These are phyloP conservation scores for Acrocephalus kingi DNA, from an alignment of 2,113 vertebrate genomes.

Conservation along the genomic window DNA sequence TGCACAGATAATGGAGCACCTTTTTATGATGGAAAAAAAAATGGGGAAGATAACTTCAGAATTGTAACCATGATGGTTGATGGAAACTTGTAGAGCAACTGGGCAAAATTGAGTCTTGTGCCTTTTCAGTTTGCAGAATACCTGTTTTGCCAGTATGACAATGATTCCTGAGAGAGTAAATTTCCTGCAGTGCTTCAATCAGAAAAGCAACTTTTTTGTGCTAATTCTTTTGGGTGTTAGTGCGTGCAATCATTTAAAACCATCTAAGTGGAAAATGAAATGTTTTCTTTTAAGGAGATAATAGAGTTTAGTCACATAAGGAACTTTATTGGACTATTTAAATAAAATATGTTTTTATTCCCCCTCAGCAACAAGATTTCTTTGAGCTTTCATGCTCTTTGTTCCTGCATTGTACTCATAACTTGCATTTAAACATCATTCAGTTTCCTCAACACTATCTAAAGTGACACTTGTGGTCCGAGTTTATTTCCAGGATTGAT, in stretches of 20 bases:
- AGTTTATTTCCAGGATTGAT: constrained; percentile 55
- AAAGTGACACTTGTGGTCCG: constrained; percentile 25
- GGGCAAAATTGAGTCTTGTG: constrained; percentile 66
- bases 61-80: constrained; percentile 41
- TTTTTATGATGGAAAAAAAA: constrained; percentile 60
- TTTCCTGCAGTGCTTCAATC: constrained; percentile 64
- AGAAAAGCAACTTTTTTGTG: constrained; percentile 46
- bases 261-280: constrained; percentile 41
- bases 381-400: constrained; percentile 57
- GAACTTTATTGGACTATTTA: constrained; percentile 77
- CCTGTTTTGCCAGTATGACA: constrained; percentile 46
- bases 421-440: constrained; percentile 44
- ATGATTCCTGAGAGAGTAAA: constrained; percentile 32
- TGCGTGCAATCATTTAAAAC: constrained; percentile 70
- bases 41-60: constrained; percentile 2
- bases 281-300: constrained; percentile 65
- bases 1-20: constrained; percentile 77
- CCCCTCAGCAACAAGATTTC: constrained; percentile 42
- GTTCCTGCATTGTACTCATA: constrained; percentile 62
- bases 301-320: constrained; percentile 60
- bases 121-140: constrained; percentile 70
- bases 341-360: constrained; percentile 70
- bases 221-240: constrained; percentile 66
- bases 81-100: constrained; percentile 49
- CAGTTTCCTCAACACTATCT: constrained; percentile 27